Evolutionary conservation across 2,797 vertebrate genomes (phyloP).

Genomic region (Paedocypris micromegethes): DNA sequence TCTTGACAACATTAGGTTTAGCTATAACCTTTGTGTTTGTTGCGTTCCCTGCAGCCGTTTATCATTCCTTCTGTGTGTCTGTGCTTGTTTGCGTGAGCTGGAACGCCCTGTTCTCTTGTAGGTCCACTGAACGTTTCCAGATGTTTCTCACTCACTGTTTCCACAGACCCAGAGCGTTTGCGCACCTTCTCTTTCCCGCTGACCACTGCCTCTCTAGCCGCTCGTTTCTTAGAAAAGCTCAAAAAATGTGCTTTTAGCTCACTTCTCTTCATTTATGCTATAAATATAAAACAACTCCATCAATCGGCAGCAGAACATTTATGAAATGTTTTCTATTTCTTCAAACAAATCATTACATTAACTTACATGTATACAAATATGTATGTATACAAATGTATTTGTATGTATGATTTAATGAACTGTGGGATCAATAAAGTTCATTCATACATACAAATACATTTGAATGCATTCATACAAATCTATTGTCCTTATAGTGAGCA

Average conservation of each 20-base stretch:
- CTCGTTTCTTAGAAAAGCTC: not conserved
- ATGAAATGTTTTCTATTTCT: too few species aligned
- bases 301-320: too few species aligned
- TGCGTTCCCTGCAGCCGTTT: constrained; percentile 2
- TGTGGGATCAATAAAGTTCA: too few species aligned
- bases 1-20: not conserved
- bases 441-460: too few species aligned
- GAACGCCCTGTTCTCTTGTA: constrained; percentile 67
- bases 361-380: too few species aligned
- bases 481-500: too few species aligned
- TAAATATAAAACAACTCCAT: not conserved
- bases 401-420: too few species aligned
- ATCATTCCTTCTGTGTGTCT: constrained; percentile 21
- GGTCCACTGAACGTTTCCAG: constrained; percentile 67
- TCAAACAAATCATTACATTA: too few species aligned
- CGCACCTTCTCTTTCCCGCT: constrained; percentile 16
- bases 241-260: constrained; percentile 6
- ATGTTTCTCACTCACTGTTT: constrained; percentile 56
- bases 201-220: constrained; percentile 2
- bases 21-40: not conserved
- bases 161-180: constrained; percentile 38
- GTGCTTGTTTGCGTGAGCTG: constrained; percentile 18
- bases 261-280: not conserved
- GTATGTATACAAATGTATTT: too few species aligned
- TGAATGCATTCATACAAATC: too few species aligned